Evolutionary conservation across 2,888 invertebrate genomes (phyloP), one percentile per base, ranked within the genome.

Genomic region (Limnephilus lunatus): DNA sequence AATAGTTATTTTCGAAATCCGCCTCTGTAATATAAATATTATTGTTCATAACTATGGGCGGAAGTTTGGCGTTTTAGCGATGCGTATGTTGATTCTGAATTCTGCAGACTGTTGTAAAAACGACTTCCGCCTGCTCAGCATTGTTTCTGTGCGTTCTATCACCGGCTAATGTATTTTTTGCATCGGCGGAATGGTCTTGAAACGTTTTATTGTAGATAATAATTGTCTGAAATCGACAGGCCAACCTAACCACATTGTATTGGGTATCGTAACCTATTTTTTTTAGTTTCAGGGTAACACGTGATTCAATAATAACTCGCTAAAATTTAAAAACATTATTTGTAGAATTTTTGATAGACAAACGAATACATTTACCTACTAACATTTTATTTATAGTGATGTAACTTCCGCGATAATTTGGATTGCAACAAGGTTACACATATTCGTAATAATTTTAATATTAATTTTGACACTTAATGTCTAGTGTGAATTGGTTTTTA

Each of bases 51-150:
- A 68, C 68, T n/a, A 68, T 68, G 25, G 35, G 80, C 88, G 88
- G 88, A 89, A 89, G 88, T 89, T 89, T 89, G 35, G 32, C 68
- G 80, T 35, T 89, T 80, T 39, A 80, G 31, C 35, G 80, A 86
- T n/a, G 86, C 30, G 39, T 44, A 68, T 68, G 68, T 68, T 68
- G 86, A 86, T 35, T 89, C 12, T 89, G 32, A 89, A 89, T 80
- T 89, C 32, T 15, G 80, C 88, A 35, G 80, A 80, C 88, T 19
- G 32, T 80, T 89, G 44, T 81, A 89, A 89, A 86, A 32, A 80
- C 35, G 81, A 25, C 31, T 89, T 89, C 88, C 88, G 81, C 30
- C 80, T 80, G 68, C 39, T 35, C 25, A 68, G n/a, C n/a, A 31
- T 80, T 32, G 86, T 80, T 81, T 80, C 80, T 80, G 12, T 88